Conservation (phyloP, 2,113 vertebrate genomes). For the Thunnus thynnus region DNA sequence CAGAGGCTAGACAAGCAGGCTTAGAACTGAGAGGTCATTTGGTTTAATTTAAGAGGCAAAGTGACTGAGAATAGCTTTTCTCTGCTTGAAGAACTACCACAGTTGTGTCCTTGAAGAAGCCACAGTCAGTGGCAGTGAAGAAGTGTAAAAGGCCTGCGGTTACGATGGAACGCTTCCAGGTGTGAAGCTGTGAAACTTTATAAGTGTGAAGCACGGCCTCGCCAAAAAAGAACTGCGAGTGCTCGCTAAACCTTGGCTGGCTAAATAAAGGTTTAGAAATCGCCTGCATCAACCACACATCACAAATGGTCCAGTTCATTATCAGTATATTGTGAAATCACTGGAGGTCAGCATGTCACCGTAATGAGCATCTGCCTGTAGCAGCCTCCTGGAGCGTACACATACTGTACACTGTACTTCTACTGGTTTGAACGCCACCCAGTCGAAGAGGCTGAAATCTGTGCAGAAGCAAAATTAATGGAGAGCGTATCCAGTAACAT, state of each 20-base stretch:
- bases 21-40: background rate
- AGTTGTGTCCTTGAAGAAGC: constrained; percentile 44
- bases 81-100: constrained; percentile 13
- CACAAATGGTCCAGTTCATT: constrained; percentile 57
- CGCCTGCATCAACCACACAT: constrained; percentile 27
- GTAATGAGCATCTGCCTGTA: constrained; percentile 70
- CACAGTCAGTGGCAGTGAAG: constrained; percentile 9
- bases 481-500: constrained; percentile 58
- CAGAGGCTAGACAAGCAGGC: no score
- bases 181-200: constrained; percentile 60
- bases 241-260: constrained; percentile 30
- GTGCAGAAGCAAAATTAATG: constrained; percentile 59
- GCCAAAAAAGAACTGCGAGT: constrained; percentile 20
- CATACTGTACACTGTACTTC: constrained; percentile 21
- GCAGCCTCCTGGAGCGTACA: constrained; percentile 52
- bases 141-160: constrained; percentile 20
- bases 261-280: constrained; percentile 57
- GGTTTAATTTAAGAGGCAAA: constrained; percentile 5
- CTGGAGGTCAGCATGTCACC: constrained; percentile 61
- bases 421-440: constrained; percentile 28
- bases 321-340: constrained; percentile 47
- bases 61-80: background rate
- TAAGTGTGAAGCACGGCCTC: constrained; percentile 25
- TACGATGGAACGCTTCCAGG: constrained; percentile 34
- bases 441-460: constrained; percentile 26